Conservation (phyloP, 2,113 vertebrate genomes). For the Jaculus jaculus region DNA sequence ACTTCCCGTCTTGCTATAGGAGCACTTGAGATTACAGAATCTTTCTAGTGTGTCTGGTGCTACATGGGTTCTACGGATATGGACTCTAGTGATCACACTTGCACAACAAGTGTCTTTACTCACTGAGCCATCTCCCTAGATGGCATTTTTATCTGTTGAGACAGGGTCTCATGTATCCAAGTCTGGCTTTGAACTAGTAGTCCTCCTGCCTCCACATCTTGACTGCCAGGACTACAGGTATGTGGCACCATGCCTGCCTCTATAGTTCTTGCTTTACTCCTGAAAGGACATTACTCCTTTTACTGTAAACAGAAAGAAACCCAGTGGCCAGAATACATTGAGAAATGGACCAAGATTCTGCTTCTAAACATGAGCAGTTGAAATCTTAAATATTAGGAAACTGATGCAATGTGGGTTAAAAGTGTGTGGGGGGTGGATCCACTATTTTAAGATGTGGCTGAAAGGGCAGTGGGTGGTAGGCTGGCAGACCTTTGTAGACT, state of each 20-base stretch:
- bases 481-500: slow-evolving; percentile 47
- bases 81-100: no score
- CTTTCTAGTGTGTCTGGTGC: no score
- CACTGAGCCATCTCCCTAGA: not conserved
- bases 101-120: no score
- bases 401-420: slow-evolving; percentile 15
- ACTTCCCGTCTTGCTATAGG: no score
- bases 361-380: slow-evolving; percentile 33
- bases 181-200: not conserved
- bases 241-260: not conserved
- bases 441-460: slow-evolving; percentile 35
- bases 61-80: no score
- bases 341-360: slow-evolving; percentile 39
- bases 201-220: not conserved
- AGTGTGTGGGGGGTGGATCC: slow-evolving; percentile 13
- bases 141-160: not conserved
- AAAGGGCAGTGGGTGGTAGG: slow-evolving; percentile 14
- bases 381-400: slow-evolving; percentile 56
- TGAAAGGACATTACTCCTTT: slow-evolving; percentile 55
- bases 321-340: slow-evolving; percentile 16
- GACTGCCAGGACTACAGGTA: not conserved
- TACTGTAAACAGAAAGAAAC: slow-evolving; percentile 61
- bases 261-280: not conserved
- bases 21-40: no score
- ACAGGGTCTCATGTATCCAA: not conserved